These are phyloP conservation scores for Apodemus agrarius DNA, from an alignment of 2,797 vertebrate genomes.

Conservation along the genomic window DNA sequence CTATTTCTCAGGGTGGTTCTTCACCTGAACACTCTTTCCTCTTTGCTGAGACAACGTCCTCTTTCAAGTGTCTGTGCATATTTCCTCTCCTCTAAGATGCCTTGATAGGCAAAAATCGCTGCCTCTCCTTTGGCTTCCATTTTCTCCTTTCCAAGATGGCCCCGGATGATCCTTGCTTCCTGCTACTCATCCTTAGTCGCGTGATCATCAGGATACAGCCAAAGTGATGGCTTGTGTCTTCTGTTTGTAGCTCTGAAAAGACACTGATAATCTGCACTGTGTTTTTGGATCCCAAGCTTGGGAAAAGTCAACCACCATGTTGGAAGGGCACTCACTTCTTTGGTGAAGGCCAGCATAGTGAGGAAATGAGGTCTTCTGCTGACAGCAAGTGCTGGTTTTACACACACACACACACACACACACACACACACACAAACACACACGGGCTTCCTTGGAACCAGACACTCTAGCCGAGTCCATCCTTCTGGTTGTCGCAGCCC, in stretches of 20 bases:
- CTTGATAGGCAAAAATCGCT: neutral
- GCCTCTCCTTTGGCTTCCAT: neutral
- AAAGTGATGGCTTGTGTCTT: neutral
- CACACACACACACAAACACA: accelerated
- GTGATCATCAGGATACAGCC: neutral
- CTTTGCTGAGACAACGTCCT: neutral
- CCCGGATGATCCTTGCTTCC: neutral
- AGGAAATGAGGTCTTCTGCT: neutral
- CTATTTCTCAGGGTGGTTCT: neutral
- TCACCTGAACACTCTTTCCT: neutral
- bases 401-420: too few species aligned
- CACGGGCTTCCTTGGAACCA: neutral
- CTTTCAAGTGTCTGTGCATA: neutral
- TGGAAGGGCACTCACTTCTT: neutral
- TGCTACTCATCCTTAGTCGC: neutral
- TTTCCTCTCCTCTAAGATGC: neutral
- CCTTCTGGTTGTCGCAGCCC: neutral
- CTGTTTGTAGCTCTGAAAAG: neutral
- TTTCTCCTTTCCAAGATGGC: neutral
- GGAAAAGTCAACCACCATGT: neutral
- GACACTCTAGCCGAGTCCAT: neutral
- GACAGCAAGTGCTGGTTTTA: neutral
- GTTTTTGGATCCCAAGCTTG: neutral
- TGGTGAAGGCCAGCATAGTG: neutral
- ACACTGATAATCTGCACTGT: neutral